These are phyloP conservation scores for Trichonephila clavipes DNA, from an alignment of 1,140 invertebrate genomes.

Conservation along the genomic window DNA sequence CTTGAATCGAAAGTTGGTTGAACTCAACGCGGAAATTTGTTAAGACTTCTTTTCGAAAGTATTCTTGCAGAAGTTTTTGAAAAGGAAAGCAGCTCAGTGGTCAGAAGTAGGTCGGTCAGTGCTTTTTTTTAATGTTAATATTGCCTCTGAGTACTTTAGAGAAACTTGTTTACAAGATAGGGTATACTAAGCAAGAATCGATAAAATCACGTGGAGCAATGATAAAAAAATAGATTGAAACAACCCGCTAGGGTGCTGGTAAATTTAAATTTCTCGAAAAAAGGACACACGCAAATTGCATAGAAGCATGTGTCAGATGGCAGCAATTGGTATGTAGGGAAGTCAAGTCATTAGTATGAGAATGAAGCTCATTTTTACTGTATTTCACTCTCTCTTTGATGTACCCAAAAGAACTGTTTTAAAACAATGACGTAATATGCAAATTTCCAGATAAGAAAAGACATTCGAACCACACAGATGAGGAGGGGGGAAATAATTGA, in stretches of 20 bases:
- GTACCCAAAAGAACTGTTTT: no score
- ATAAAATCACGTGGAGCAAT: background rate
- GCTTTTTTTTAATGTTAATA: background rate
- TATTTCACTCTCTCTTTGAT: no score
- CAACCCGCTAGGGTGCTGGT: no score
- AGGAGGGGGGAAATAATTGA: no score
- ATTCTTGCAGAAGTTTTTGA: background rate
- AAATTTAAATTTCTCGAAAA: background rate
- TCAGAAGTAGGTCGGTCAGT: conserved; percentile 13
- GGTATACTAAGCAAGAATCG: background rate
- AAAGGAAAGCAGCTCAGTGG: conserved; percentile 12
- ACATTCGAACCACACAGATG: no score
- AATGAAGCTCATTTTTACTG: no score
- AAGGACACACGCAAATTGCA: no score
- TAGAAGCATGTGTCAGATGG: no score
- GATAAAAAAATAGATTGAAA: background rate
- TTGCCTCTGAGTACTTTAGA: background rate
- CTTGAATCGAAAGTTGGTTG: conserved; percentile 24
- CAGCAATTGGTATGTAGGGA: no score
- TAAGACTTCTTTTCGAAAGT: background rate
- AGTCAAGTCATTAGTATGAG: no score
- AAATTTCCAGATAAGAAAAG: no score
- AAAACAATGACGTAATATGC: no score
- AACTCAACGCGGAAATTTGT: conserved; percentile 49
- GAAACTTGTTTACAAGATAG: conserved; percentile 1